Conservation (phyloP, 1,140 invertebrate species). For the Drosophila virilis region DNA sequence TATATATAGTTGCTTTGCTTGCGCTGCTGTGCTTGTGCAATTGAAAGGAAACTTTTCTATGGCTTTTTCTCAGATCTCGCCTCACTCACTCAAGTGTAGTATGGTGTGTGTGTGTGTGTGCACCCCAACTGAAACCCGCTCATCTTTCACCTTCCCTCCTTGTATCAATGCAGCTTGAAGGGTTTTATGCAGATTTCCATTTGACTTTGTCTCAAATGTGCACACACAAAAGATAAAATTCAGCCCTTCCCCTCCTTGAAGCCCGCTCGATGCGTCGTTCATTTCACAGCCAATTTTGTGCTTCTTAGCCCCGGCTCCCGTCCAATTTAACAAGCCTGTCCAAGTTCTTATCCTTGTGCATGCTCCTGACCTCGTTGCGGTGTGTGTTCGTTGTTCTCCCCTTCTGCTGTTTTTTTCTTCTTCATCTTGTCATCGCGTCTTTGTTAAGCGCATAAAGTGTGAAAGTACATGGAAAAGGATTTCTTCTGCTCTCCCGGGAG, state of each 20-base stretch:
- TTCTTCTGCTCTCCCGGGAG: constrained; percentile 45
- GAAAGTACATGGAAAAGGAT: constrained; percentile 62
- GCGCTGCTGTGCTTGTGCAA: constrained; percentile 36
- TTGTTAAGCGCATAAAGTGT: constrained; percentile 59
- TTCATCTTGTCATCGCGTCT: constrained; percentile 43
- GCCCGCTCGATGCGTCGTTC: constrained; percentile 25
- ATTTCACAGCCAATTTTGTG: constrained; percentile 72
- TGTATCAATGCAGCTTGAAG: constrained; percentile 45
- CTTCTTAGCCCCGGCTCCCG: constrained; percentile 14
- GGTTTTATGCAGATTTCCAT: constrained; percentile 66
- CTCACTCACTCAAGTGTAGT: not conserved
- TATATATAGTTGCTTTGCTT: not conserved
- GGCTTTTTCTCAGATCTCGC: constrained; percentile 14
- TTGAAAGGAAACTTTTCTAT: constrained; percentile 54
- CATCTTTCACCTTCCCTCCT: not conserved
- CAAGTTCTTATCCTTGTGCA: constrained; percentile 18
- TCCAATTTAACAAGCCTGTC: constrained; percentile 3
- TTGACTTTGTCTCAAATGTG: constrained; percentile 57
- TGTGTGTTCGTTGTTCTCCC: constrained; percentile 14
- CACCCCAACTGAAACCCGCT: not conserved
- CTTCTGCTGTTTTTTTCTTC: constrained; percentile 5
- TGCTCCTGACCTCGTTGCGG: constrained; percentile 42
- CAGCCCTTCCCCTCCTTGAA: not conserved
- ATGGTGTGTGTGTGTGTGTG: not conserved
- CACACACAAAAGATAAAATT: constrained; percentile 42